phyloP scores from a whole-genome alignment of 1,140 invertebrate genomes.

The Drosophila ananassae region DNA sequence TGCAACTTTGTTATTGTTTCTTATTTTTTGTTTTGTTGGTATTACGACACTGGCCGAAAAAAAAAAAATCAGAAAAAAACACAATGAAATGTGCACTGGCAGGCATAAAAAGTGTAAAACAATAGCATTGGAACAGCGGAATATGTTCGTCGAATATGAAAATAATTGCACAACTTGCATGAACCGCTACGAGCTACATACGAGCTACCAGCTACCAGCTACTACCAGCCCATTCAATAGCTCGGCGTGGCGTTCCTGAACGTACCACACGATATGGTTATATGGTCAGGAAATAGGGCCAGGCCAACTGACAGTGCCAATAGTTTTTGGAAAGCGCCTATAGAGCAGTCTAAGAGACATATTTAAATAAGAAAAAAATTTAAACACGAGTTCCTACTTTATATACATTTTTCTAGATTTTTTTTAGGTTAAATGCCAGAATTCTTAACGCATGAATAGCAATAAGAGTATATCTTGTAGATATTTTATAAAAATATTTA shows the following conservation, averaged over 20 bases:
- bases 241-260: slow-evolving; percentile 17
- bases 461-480: too few species aligned
- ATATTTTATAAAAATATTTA: too few species aligned
- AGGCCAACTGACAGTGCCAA: too few species aligned
- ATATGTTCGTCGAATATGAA: slow-evolving; percentile 48
- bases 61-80: slow-evolving; percentile 7
- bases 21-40: slow-evolving; percentile 27
- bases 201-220: background rate
- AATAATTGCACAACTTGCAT: slow-evolving; percentile 77
- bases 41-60: slow-evolving; percentile 40
- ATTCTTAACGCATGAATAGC: too few species aligned
- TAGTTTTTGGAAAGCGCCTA: too few species aligned
- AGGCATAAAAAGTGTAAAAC: slow-evolving; percentile 46
- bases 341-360: too few species aligned
- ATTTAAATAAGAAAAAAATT: too few species aligned
- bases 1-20: slow-evolving; percentile 17
- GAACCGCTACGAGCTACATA: slow-evolving; percentile 29
- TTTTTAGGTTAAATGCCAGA: too few species aligned
- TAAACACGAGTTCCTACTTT: too few species aligned
- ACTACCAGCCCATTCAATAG: background rate
- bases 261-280: slow-evolving; percentile 4
- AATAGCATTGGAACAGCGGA: slow-evolving; percentile 55
- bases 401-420: too few species aligned
- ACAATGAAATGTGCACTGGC: slow-evolving; percentile 63
- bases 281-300: too few species aligned